Base-by-base conservation (phyloP, 1,140 invertebrate genomes). In the Saccostrea glomerata region DNA sequence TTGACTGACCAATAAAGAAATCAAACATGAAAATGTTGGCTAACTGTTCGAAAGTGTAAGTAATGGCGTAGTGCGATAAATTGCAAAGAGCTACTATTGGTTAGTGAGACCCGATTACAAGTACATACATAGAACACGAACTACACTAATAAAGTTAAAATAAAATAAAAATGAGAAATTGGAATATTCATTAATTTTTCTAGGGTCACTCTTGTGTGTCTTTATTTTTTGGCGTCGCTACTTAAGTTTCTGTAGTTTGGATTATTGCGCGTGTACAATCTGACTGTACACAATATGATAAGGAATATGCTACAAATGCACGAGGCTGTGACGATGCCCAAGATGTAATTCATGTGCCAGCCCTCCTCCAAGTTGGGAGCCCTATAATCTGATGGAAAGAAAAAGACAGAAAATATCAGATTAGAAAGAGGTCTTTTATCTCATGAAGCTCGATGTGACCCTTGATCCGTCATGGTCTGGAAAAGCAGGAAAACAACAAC, bases 361-460 rank as follows among this genome's bases (percentile, higher is more conserved):
- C 84, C 84, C n/a, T 63, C 47, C 47, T 58, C 30, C 20, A 85
- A 17, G 47, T 85, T 36, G 7, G 84, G 84, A 20, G n/a, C 56
- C 56, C 56, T 85, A 36, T 85, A 85, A n/a, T 85, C 84, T 85
- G 23, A 60, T 13, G 60, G 84, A 85, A 63, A 63, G 11, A 25
- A 85, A 58, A 85, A 60, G 47, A 56, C 56, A 11, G 30, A 60
- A 23, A 17, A 63, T 17, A 85, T 85, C n/a, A 20, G 17, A 58
- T 85, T n/a, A 60, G 36, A 12, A 7, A 23, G 20, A 25, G 13
- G 20, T 63, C 84, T 30, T 36, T 36, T 23, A 47, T 63, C 17
- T 54, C 36, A 60, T 25, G 15, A 23, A 30, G 73, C 40, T 30
- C 73, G 40, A 40, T 60, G 54, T 54, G 30, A 84, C 82, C 47